A percentile compares a stretch with the other conserved stretches of the same genome.
phyloP scores from a whole-genome alignment of 2,113 vertebrate species.

The Centropristis striata region DNA sequence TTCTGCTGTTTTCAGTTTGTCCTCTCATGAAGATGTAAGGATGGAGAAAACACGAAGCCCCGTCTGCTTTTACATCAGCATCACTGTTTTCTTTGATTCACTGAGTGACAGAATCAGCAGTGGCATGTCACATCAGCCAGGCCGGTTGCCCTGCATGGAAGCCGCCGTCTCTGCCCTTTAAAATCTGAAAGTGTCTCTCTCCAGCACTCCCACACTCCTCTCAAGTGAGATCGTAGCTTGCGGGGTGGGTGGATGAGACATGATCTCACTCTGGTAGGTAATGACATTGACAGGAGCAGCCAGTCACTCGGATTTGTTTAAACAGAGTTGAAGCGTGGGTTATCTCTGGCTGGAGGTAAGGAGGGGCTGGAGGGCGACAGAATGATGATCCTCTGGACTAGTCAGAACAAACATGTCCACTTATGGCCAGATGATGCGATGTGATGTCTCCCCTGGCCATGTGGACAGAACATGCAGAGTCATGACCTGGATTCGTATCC shows the following conservation, averaged over 20 bases:
- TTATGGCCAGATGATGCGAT: conserved; percentile 60
- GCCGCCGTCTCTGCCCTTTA: conserved; percentile 43
- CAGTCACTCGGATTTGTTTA: conserved; percentile 67
- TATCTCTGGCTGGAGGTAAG: conserved; percentile 47
- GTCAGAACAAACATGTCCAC: conserved; percentile 74
- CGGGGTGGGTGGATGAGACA: conserved; percentile 56
- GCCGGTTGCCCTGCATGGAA: conserved; percentile 11
- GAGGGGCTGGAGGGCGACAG: conserved; percentile 8
- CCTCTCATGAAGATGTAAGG: conserved; percentile 1
- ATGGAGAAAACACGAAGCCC: conserved; percentile 14
- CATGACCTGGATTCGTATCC: conserved; percentile 58
- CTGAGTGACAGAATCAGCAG: conserved; percentile 42
- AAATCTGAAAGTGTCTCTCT: conserved; percentile 35
- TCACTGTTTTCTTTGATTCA: conserved; percentile 38
- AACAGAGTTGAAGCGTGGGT: conserved; percentile 54
- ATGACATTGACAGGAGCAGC: conserved; percentile 68
- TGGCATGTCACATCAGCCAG: conserved; percentile 30
- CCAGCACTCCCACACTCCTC: conserved; percentile 48
- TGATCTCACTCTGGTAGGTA: conserved; percentile 61
- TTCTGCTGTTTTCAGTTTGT: conserved; percentile 20
- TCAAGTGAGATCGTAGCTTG: conserved; percentile 50
- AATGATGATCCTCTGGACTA: conserved; percentile 62
- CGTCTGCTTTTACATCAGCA: conserved; percentile 38
- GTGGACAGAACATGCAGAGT: conserved; percentile 61
- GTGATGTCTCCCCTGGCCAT: conserved; percentile 66